Conservation (phyloP, 1,140 invertebrate genomes). For the Alviniconcha marisindica region DNA sequence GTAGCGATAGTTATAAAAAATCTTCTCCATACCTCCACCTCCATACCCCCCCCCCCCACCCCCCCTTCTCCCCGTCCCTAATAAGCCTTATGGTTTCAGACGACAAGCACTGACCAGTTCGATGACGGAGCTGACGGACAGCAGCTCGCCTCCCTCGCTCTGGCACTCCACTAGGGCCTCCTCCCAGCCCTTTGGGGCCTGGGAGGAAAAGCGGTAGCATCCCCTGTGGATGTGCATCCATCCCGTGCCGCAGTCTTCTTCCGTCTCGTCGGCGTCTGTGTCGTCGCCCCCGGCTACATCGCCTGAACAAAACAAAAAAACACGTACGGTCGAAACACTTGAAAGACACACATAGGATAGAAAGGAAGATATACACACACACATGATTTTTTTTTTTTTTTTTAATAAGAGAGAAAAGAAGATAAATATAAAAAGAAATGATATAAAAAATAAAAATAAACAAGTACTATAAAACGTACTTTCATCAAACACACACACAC, state of each 20-base stretch:
- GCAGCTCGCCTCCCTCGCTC: conserved; percentile 43
- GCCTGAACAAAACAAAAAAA: neutral
- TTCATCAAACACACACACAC: neutral
- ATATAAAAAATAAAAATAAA: too few relatives aligned
- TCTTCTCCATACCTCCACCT: neutral
- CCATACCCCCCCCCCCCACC: too few relatives aligned
- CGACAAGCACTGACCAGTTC: conserved; percentile 43
- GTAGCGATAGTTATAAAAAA: neutral
- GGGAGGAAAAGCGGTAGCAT: conserved; percentile 46
- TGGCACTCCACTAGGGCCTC: conserved; percentile 43
- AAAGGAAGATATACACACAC: neutral
- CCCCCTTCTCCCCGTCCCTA: neutral
- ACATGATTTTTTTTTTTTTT: too few relatives aligned
- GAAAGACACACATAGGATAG: neutral
- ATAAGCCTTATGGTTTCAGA: neutral
- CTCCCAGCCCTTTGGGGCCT: conserved; percentile 40
- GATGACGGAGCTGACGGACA: conserved; percentile 42
- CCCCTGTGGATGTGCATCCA: conserved; percentile 48
- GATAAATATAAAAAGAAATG: too few relatives aligned
- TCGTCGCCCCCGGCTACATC: neutral
- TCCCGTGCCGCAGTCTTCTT: conserved; percentile 22
- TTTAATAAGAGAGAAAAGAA: too few relatives aligned
- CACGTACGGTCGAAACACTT: too few relatives aligned
- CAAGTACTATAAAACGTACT: too few relatives aligned
- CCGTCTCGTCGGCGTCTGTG: neutral